Evolutionary conservation across 2,113 vertebrate species (phyloP), one percentile per base, ranked within the genome.

Genomic region (Nyctereutes procyonoides): DNA sequence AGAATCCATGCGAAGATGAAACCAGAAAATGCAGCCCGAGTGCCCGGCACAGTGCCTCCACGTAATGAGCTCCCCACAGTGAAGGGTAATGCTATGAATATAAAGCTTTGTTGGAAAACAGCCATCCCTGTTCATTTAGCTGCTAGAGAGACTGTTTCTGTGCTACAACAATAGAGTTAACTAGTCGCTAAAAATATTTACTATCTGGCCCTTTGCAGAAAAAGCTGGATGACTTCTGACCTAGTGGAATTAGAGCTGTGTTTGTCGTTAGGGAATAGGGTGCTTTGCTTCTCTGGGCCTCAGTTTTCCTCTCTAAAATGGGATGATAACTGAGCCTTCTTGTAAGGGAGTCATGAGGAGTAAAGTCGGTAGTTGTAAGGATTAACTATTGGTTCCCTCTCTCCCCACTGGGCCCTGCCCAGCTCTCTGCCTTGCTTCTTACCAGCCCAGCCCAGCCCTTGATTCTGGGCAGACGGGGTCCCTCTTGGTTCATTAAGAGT

Each of bases 251-350:
- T 51, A 35, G 58, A 48, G 51, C 17, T 77, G 74, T 56, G 20
- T 9, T 76, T n/a, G 10, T 32, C 53, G 13, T 26, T 55, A 69
- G 1, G 28, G 15, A 53, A 14, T 9, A 30, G 38, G 60, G 15
- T 32, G 65, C 76, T 77, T 73, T 74, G 58, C 38, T 74, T 86
- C 71, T 67, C 65, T 53, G 16, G 65, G 73, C 56, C 63, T 93
- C 86, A 13, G 63, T 95, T 90, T 93, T 51, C 58, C 82, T 28
- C 82, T 91, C 22, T 69, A 83, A 77, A 71, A 48, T 56, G 76
- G 67, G 10, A 55, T 30, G 30, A 35, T 32, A n/a, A 62, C 17
- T 35, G 35, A n/a, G 1, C 3, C 8, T 83, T 77, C 43, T 48
- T 6, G 2, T 6, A 15, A 83, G 77, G 62, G 51, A 19, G 10